These are phyloP conservation scores for Ornithorhynchus anatinus DNA, from an alignment of 2,113 vertebrate species.

Conservation along the genomic window DNA sequence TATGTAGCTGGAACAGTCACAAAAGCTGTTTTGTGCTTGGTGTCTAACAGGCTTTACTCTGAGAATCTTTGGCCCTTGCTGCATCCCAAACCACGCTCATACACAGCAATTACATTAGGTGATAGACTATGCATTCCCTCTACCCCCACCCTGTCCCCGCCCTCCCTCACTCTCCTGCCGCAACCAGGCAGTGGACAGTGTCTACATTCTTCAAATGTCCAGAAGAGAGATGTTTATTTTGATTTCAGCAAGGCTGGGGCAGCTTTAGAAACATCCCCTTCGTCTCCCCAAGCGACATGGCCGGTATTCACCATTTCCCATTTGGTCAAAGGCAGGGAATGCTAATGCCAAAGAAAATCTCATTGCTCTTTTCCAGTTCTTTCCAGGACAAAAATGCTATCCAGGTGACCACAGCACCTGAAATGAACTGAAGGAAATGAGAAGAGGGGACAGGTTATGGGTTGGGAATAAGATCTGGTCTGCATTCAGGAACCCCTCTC, in stretches of 20 bases:
- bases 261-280: not conserved
- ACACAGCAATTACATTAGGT: constrained; percentile 27
- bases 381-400: not conserved
- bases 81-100: constrained; percentile 31
- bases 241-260: constrained; percentile 11
- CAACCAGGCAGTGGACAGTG: not conserved
- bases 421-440: not conserved
- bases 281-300: not conserved
- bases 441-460: constrained; percentile 4
- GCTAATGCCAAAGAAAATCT: not conserved
- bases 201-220: constrained; percentile 12
- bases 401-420: constrained; percentile 6
- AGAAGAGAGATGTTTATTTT: constrained; percentile 11
- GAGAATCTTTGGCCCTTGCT: constrained; percentile 46
- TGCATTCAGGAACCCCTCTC: too few species aligned
- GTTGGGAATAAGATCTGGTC: too few species aligned
- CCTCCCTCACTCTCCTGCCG: not conserved
- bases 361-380: constrained; percentile 6
- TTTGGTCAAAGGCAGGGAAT: not conserved
- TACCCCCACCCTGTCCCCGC: accelerated
- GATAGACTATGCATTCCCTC: constrained; percentile 24
- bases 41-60: constrained; percentile 57
- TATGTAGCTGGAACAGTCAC: constrained; percentile 52
- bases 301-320: not conserved
- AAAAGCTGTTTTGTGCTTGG: constrained; percentile 55